Conservation (phyloP, 2,888 invertebrate genomes). For the Tenthredo scrophulariae region DNA sequence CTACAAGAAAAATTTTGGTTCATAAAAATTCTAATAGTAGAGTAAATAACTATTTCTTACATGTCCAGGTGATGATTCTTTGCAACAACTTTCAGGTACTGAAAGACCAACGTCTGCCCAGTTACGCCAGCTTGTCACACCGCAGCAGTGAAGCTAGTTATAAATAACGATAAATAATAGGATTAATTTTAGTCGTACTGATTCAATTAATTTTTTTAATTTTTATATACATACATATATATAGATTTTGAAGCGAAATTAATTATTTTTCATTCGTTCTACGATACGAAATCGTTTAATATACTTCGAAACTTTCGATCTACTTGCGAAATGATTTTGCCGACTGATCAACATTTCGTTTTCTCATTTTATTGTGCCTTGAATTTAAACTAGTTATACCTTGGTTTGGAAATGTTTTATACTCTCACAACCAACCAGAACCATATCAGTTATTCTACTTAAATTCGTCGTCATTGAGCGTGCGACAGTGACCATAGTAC, state of each 20-base stretch:
- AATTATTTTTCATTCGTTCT: background rate
- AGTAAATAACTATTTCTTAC: slow-evolving; percentile 68
- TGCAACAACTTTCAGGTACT: slow-evolving; percentile 90
- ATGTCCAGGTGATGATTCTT: slow-evolving; percentile 81
- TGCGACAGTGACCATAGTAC: background rate
- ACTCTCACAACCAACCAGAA: background rate
- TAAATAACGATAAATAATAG: slow-evolving; percentile 39
- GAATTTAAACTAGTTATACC: background rate
- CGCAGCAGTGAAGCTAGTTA: slow-evolving; percentile 89
- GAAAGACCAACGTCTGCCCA: slow-evolving; percentile 82
- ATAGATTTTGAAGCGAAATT: background rate
- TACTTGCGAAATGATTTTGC: background rate
- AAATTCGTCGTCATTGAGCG: background rate
- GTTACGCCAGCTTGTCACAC: slow-evolving; percentile 87
- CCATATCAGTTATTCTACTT: background rate
- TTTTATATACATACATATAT: too few relatives aligned
- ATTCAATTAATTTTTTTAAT: background rate
- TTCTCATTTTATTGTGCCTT: background rate
- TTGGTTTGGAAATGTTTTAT: background rate
- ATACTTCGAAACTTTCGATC: background rate
- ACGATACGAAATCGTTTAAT: background rate
- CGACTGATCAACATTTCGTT: background rate
- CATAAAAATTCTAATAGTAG: slow-evolving; percentile 71
- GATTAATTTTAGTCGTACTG: background rate
- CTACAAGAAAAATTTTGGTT: slow-evolving; percentile 75